Conservation (phyloP, 1,140 invertebrate genomes). For the Drosophila carrolli region DNA sequence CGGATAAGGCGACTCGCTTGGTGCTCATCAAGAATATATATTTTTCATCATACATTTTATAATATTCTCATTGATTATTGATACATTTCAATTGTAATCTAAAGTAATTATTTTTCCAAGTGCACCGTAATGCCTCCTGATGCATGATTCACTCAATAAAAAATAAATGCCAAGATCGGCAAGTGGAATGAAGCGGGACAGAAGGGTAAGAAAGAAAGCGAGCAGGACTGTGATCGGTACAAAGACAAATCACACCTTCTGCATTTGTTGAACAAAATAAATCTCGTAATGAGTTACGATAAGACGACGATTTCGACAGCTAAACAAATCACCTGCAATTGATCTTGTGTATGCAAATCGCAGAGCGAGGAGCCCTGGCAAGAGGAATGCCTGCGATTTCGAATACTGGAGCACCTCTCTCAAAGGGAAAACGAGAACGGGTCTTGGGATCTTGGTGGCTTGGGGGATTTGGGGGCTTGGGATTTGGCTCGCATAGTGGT, state of each 20-base stretch:
- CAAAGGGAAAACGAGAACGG: not conserved
- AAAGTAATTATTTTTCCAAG: not conserved
- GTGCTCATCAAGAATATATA: no score
- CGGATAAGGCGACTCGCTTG: no score
- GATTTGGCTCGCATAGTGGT: slow-evolving; percentile 17
- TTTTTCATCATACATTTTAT: no score
- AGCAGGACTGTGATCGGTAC: slow-evolving; percentile 67
- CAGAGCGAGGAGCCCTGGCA: slow-evolving; percentile 37
- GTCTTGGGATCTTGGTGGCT: slow-evolving; percentile 5
- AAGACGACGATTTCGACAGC: slow-evolving; percentile 85
- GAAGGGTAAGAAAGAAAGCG: not conserved
- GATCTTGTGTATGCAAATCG: slow-evolving; percentile 82
- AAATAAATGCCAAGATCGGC: slow-evolving; percentile 66
- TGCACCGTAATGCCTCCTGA: slow-evolving; percentile 28
- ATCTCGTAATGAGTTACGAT: slow-evolving; percentile 85
- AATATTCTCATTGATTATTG: no score
- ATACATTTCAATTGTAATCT: not conserved
- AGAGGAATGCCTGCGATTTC: slow-evolving; percentile 78
- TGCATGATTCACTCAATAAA: slow-evolving; percentile 79
- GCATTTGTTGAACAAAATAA: slow-evolving; percentile 85
- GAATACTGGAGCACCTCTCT: slow-evolving; percentile 74
- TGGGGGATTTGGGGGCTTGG: not conserved
- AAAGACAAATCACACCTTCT: slow-evolving; percentile 85
- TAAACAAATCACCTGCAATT: slow-evolving; percentile 85
- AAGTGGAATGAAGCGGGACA: not conserved